Percentiles rank a stretch among this genome's conserved stretches.
Evolutionary conservation across 2,797 vertebrate genomes (phyloP).

Genomic region (Ctenosaura bakeri): DNA sequence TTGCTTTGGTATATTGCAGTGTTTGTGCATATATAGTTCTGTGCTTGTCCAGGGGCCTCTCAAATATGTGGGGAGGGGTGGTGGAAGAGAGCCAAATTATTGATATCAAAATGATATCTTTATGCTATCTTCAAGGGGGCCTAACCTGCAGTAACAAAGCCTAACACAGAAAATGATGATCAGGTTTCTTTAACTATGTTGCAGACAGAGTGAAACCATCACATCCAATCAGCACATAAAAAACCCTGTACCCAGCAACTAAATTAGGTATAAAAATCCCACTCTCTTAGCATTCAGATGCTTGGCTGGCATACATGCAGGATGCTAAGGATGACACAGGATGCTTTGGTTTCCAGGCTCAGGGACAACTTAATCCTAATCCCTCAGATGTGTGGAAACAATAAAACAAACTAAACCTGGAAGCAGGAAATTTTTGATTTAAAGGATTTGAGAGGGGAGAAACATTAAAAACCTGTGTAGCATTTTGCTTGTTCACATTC

Average conservation of each 20-base stretch:
- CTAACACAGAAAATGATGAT: background rate
- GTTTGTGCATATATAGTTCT: no score
- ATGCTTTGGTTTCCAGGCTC: conserved; percentile 3
- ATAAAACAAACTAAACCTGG: background rate
- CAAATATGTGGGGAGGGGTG: no score
- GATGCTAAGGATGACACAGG: background rate
- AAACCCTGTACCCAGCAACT: background rate
- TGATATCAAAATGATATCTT: no score
- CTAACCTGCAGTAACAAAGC: no score
- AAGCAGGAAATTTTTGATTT: background rate
- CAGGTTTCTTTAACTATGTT: background rate
- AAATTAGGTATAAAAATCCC: background rate
- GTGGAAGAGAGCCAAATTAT: no score
- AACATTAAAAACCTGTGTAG: background rate
- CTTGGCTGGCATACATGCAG: background rate
- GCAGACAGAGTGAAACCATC: background rate
- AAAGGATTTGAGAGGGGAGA: background rate
- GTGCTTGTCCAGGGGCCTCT: no score
- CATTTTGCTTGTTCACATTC: background rate
- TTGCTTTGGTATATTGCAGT: no score
- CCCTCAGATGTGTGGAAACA: background rate
- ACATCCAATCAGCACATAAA: background rate
- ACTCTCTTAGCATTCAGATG: background rate
- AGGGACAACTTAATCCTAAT: background rate
- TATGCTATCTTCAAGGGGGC: no score